Evolutionary conservation across 2,888 invertebrate species (phyloP).

Genomic region (Tupiocoris notatus): DNA sequence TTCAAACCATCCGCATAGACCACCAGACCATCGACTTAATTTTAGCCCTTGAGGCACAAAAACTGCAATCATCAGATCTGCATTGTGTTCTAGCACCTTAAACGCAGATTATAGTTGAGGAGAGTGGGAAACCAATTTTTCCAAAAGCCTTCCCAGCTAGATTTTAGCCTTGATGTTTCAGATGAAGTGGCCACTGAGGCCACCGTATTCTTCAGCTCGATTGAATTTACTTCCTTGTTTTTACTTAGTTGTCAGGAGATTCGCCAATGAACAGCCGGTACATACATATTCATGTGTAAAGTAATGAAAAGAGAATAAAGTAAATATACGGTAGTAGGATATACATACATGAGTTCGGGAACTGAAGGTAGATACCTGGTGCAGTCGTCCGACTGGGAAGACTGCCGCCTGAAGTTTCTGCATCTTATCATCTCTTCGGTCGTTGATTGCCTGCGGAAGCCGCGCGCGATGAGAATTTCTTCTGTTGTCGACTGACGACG

Average conservation of each 20-base stretch:
- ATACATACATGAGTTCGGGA: slow-evolving; percentile 40
- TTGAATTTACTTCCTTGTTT: too few relatives aligned
- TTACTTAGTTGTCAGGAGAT: not conserved
- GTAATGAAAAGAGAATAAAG: slow-evolving; percentile 16
- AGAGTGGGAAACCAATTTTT: too few relatives aligned
- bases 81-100: too few relatives aligned
- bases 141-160: too few relatives aligned
- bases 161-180: too few relatives aligned
- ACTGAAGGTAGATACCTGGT: slow-evolving; percentile 50
- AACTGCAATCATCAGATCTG: too few relatives aligned
- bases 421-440: slow-evolving; percentile 92
- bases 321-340: slow-evolving; percentile 29
- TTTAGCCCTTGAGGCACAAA: too few relatives aligned
- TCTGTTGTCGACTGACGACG: slow-evolving; percentile 87
- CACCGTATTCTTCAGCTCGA: too few relatives aligned
- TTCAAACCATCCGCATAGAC: too few relatives aligned
- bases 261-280: not conserved
- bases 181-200: too few relatives aligned
- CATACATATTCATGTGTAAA: not conserved
- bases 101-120: too few relatives aligned
- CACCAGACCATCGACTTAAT: too few relatives aligned
- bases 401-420: slow-evolving; percentile 84
- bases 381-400: slow-evolving; percentile 80
- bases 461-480: slow-evolving; percentile 85
- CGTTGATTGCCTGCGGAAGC: slow-evolving; percentile 84